Evolutionary conservation across 2,888 invertebrate genomes (phyloP).

Genomic region (Thyatira batis): DNA sequence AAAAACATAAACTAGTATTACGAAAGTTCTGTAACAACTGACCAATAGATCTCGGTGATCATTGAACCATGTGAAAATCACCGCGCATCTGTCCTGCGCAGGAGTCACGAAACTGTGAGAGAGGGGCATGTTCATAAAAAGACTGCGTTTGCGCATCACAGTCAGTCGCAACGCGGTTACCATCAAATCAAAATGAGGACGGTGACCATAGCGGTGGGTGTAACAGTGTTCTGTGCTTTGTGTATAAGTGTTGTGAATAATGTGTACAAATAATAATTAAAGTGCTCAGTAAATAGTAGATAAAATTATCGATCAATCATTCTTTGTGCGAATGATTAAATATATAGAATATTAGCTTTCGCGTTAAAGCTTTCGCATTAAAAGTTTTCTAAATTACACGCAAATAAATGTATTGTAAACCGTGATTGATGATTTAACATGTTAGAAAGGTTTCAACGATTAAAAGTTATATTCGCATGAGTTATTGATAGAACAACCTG

Average conservation of each 20-base stretch:
- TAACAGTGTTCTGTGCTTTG: constrained; percentile 34
- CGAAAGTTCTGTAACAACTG: neutral
- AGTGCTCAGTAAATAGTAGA: neutral
- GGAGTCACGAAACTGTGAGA: constrained; percentile 26
- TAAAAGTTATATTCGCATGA: no score
- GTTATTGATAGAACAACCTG: no score
- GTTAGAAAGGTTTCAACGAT: no score
- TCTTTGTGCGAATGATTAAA: no score
- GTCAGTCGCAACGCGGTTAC: constrained; percentile 65
- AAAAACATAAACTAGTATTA: neutral
- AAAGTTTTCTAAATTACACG: neutral
- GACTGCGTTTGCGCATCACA: constrained; percentile 32
- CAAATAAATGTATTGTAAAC: neutral
- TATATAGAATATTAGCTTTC: no score
- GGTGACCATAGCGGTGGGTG: constrained; percentile 72
- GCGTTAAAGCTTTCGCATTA: no score
- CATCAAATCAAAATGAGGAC: constrained; percentile 66
- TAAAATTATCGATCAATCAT: no score
- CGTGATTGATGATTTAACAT: neutral
- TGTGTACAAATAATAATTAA: constrained; percentile 8
- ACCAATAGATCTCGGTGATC: neutral
- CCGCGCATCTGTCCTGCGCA: constrained; percentile 10
- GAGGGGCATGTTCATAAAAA: constrained; percentile 69
- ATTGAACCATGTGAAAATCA: constrained; percentile 2
- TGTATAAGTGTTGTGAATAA: constrained; percentile 21